Conservation (phyloP, 2,888 invertebrate genomes). For the Hirtodrosophila alboralis region DNA sequence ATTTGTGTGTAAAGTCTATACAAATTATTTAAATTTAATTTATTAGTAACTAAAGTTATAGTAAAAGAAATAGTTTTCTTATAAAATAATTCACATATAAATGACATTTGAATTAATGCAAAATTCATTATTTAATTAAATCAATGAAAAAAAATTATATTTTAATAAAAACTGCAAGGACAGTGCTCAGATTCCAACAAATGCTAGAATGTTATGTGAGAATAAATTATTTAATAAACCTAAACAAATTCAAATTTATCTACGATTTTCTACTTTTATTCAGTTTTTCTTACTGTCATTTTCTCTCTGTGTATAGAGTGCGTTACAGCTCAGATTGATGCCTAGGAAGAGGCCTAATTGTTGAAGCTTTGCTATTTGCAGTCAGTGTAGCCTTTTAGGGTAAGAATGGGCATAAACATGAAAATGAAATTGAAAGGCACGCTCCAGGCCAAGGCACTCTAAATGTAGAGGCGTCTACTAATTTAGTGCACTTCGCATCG, state of each 20-base stretch:
- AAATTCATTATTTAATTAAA: no score
- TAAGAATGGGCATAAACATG: conserved; percentile 21
- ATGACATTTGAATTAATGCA: no score
- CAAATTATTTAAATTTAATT: no score
- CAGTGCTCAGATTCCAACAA: no score
- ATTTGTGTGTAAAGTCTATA: no score
- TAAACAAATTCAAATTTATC: not conserved
- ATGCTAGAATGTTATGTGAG: no score
- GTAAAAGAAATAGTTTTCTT: no score
- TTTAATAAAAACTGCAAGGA: no score
- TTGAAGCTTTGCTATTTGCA: conserved; percentile 47
- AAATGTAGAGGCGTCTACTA: conserved; percentile 70
- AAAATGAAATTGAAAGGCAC: conserved; percentile 71
- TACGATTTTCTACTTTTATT: not conserved
- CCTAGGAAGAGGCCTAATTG: conserved; percentile 46
- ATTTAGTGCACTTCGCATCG: conserved; percentile 52
- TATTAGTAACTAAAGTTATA: no score
- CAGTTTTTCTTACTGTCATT: not conserved
- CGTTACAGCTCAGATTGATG: conserved; percentile 58
- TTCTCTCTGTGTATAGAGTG: conserved; percentile 25
- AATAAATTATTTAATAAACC: no score
- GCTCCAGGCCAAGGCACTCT: conserved; percentile 26
- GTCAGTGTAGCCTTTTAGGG: conserved; percentile 11
- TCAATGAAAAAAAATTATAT: no score
- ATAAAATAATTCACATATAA: no score